Conservation (phyloP, 2,113 vertebrate species). For the Catagonus wagneri region DNA sequence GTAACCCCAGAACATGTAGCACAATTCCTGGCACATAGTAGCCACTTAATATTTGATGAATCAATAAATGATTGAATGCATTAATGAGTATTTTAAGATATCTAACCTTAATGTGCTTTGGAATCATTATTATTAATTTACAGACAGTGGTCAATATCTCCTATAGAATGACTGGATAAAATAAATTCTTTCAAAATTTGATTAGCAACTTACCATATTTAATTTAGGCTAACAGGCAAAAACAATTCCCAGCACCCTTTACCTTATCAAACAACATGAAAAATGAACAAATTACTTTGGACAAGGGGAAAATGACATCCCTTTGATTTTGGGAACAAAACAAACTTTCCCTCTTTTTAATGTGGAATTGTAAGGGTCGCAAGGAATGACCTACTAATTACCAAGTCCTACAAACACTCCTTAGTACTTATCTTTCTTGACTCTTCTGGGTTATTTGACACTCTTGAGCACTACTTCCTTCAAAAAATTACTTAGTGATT, state of each 20-base stretch:
- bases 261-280: conserved; percentile 32
- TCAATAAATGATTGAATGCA: not conserved
- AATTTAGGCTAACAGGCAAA: not conserved
- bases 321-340: conserved; percentile 71
- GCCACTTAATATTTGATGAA: not conserved
- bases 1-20: not conserved
- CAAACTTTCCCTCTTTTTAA: conserved; percentile 34
- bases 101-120: not conserved
- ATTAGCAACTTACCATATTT: not conserved
- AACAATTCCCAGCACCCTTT: not conserved
- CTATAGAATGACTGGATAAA: not conserved
- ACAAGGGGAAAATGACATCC: conserved; percentile 60
- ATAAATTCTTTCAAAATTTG: not conserved
- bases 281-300: conserved; percentile 71
- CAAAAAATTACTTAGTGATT: conserved; percentile 15
- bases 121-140: not conserved
- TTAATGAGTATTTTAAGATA: not conserved
- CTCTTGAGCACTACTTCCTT: not conserved
- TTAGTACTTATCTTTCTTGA: conserved; percentile 37
- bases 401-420: conserved; percentile 41
- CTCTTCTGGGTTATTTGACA: conserved; percentile 57
- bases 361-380: conserved; percentile 45
- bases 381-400: conserved; percentile 62
- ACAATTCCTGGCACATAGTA: not conserved
- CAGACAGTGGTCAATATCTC: not conserved